Evolutionary conservation across 2,888 invertebrate species (phyloP).

Genomic region (Microchrysa polita): DNA sequence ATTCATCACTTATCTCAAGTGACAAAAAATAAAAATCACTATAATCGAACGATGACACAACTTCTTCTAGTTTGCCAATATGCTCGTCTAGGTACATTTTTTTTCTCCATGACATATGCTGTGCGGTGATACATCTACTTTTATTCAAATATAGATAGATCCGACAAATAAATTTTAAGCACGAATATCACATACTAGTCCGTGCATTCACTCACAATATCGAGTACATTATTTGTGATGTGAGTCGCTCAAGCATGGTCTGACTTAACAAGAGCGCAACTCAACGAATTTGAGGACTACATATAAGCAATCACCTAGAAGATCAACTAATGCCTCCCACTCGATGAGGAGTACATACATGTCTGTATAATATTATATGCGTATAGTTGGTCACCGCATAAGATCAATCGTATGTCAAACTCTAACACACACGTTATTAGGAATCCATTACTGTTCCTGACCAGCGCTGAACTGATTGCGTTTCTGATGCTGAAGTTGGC

Average conservation of each 20-base stretch:
- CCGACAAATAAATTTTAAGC: conserved; percentile 6
- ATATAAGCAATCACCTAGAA: too few relatives aligned
- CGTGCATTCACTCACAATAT: background rate
- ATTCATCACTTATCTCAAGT: too few relatives aligned
- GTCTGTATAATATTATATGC: too few relatives aligned
- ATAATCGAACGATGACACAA: conserved; percentile 32
- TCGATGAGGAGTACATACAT: too few relatives aligned
- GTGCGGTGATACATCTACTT: conserved; percentile 1
- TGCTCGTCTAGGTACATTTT: background rate
- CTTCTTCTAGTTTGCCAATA: background rate
- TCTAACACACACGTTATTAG: background rate
- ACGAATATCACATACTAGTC: background rate
- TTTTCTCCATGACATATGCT: too few relatives aligned
- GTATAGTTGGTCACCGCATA: background rate
- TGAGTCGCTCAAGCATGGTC: too few relatives aligned
- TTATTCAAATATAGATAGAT: background rate
- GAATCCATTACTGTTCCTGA: conserved; percentile 9
- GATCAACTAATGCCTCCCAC: background rate
- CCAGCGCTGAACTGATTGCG: too few relatives aligned
- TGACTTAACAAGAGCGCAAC: too few relatives aligned
- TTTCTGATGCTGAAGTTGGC: too few relatives aligned
- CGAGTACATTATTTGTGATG: too few relatives aligned
- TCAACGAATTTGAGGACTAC: too few relatives aligned
- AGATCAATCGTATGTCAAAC: background rate
- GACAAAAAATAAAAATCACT: too few relatives aligned